phyloP scores from a whole-genome alignment of 2,888 invertebrate genomes.

The Latheticus oryzae region DNA sequence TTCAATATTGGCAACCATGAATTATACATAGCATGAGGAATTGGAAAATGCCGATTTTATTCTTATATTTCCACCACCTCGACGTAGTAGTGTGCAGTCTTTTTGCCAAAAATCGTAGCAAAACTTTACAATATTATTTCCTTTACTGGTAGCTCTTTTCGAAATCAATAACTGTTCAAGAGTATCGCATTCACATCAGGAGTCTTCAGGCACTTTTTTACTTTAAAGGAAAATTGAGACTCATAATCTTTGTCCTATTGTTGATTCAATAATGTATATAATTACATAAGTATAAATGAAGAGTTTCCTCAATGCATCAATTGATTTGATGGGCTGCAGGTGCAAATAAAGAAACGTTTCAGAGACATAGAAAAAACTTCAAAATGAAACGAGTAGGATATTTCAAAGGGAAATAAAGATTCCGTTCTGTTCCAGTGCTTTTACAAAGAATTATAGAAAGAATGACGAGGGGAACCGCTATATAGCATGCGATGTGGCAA shows the following conservation, averaged over 20 bases:
- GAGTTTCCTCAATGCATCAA: too few relatives aligned
- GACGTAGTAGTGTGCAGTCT: conserved; percentile 30
- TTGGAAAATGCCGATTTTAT: conserved; percentile 48
- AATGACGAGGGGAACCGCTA: conserved; percentile 10
- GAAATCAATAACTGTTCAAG: conserved; percentile 18
- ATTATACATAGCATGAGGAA: conserved; percentile 54
- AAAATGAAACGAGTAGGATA: conserved; percentile 47
- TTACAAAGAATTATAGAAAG: conserved; percentile 24
- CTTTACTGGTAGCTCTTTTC: conserved; percentile 18
- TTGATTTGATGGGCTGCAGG: too few relatives aligned
- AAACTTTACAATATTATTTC: conserved; percentile 29
- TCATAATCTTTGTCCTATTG: too few relatives aligned
- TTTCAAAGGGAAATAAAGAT: conserved; percentile 47
- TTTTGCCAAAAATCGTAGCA: conserved; percentile 18
- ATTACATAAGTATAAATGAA: too few relatives aligned
- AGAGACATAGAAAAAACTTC: conserved; percentile 40
- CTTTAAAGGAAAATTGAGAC: too few relatives aligned
- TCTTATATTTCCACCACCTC: conserved; percentile 34
- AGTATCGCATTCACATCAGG: conserved; percentile 19
- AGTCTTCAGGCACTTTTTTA: too few relatives aligned
- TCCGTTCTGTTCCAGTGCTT: conserved; percentile 45
- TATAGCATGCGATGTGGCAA: conserved; percentile 11
- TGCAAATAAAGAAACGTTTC: conserved; percentile 21
- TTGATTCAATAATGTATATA: too few relatives aligned
- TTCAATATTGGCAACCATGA: conserved; percentile 55